Base-by-base conservation (phyloP, 2,888 invertebrate genomes). In the Caenorhabditis panamensis region DNA sequence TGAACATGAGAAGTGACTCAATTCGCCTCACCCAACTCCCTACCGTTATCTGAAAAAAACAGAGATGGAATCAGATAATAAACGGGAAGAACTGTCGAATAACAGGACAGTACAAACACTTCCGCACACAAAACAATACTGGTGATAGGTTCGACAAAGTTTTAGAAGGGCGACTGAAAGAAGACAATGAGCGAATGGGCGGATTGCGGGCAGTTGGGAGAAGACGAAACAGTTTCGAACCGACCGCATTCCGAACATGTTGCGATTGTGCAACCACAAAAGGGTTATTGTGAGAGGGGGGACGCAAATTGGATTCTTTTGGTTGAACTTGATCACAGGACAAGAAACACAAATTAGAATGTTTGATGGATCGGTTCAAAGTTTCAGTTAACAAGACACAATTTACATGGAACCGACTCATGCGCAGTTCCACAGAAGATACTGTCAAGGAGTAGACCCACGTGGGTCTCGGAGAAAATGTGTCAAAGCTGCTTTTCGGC, bases 191-290 rank as follows among this genome's bases (percentile, higher is more conserved):
- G 13, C 41, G 41, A 16, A 41, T 16, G 41, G 13, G 13, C n/a
- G 13, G 13, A 41, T 41, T 5, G 41, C 41, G 41, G 41, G 13
- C 41, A 41, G 13, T 41, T 16, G 5, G 16, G 13, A 41, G 41
- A n/a, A n/a, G n/a, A 36, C 36, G 36, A 36, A 36, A 41, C 41
- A 3, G 41, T 41, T 13, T 41, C 41, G 31, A 31, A 31, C 31
- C 31, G 41, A 3, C 41, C 41, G 26, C 11, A 13, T 41, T 59
- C 41, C 41, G 41, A 41, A 6, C 11, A 2, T 63, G 63, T 63
- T 36, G 63, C 51, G 44, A 67, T 67, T 54, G 67, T 67, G 67
- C 67, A 67, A 67, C 53, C 56, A 67, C 67, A 67, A 66, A 26
- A 66, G 51, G 18, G 49, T 18, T 31, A 31, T 31, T 31, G 31